Percentiles rank a stretch among this genome's conserved stretches.
Evolutionary conservation across 2,888 invertebrate species (phyloP).

Genomic region (Phasia obesa): DNA sequence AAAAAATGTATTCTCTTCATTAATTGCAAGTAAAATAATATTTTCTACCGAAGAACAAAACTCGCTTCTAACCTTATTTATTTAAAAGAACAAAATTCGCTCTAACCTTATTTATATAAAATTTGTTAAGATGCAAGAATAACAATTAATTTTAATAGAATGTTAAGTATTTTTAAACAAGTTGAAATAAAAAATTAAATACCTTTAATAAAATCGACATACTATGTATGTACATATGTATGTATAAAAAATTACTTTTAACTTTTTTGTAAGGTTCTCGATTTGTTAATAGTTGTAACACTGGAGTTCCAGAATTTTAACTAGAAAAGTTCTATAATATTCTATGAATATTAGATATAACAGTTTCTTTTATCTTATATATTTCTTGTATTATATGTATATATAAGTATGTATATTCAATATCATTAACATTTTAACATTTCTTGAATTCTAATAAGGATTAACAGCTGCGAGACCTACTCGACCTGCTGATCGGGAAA

Average conservation of each 20-base stretch:
- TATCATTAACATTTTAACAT: conserved; percentile 21
- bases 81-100: not conserved
- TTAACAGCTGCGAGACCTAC: conserved; percentile 82
- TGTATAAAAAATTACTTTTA: not conserved
- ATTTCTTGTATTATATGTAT: not conserved
- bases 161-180: conserved; percentile 3
- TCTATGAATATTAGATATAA: not conserved
- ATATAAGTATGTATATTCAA: no score
- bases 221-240: conserved; percentile 15
- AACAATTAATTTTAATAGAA: conserved; percentile 13
- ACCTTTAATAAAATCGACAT: not conserved
- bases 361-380: not conserved
- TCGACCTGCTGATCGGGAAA: conserved; percentile 80
- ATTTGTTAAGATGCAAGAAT: conserved; percentile 6
- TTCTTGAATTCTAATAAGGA: conserved; percentile 77
- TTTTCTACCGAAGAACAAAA: not conserved
- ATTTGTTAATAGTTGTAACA: not conserved
- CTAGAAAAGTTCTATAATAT: conserved; percentile 10
- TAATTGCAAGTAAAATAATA: conserved; percentile 1
- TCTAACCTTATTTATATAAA: no score
- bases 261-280: not conserved
- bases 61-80: not conserved
- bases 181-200: conserved; percentile 29
- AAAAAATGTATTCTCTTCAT: not conserved
- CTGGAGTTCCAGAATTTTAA: not conserved